A percentile compares a stretch with the other conserved stretches of the same genome.
phyloP scores from a whole-genome alignment of 2,888 invertebrate species.

The Hirtodrosophila histrioides region DNA sequence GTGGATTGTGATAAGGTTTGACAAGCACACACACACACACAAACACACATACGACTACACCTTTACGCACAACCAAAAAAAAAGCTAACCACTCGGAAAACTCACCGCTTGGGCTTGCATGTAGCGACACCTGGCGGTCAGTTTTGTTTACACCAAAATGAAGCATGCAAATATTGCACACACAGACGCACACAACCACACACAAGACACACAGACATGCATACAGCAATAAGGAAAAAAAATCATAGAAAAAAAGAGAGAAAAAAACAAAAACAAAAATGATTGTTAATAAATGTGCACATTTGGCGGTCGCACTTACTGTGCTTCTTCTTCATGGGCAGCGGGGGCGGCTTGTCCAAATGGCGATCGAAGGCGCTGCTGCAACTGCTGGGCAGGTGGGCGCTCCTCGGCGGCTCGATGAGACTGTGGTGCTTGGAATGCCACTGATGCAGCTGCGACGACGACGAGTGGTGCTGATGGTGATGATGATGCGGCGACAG shows the following conservation, averaged over 20 bases:
- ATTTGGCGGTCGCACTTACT: conserved; percentile 89
- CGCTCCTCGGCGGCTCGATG: conserved; percentile 78
- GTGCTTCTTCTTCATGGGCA: conserved; percentile 96
- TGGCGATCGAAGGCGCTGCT: conserved; percentile 73
- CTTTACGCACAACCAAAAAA: background rate
- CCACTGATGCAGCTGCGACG: conserved; percentile 74
- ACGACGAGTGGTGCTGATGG: conserved; percentile 47
- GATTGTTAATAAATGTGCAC: conserved; percentile 70
- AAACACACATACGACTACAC: conserved; percentile 8
- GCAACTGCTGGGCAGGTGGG: conserved; percentile 65
- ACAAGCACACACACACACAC: conserved; percentile 6
- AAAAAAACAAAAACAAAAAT: conserved; percentile 39
- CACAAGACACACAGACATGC: conserved; percentile 31
- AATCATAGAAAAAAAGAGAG: conserved; percentile 35
- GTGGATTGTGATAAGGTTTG: no score
- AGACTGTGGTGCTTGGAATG: conserved; percentile 84
- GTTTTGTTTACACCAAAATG: conserved; percentile 28
- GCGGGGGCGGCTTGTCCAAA: conserved; percentile 92
- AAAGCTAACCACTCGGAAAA: conserved; percentile 26
- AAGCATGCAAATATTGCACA: conserved; percentile 25
- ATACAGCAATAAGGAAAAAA: conserved; percentile 39
- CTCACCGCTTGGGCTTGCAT: conserved; percentile 61
- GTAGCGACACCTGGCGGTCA: conserved; percentile 50
- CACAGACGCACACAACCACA: conserved; percentile 28
- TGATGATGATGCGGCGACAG: conserved; percentile 62